Base-by-base conservation (phyloP, 2,888 invertebrate genomes). In the Carpatolechia fugitivella region DNA sequence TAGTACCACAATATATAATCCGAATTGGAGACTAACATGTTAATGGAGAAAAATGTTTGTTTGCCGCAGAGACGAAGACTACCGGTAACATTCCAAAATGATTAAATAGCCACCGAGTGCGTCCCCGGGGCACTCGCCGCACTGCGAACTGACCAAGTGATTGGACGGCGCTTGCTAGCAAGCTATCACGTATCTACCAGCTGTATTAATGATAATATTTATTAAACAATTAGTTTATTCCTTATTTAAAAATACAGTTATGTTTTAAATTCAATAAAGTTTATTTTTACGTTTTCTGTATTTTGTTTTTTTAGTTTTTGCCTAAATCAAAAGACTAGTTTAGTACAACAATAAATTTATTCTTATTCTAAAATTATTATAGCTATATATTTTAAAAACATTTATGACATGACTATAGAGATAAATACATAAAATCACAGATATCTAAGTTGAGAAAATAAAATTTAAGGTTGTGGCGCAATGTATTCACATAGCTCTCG, bases 21-120 rank as follows among this genome's bases (percentile, higher is more conserved):
- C 14, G 5, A 31, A 49, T 35, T n/a, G 7, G 35, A 40, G 66
- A 71, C 77, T 79, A 78, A 80, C 77, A 78, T 82, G 74, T 78
- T 82, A 79, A 82, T 72, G 60, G 62, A 71, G 68, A 67, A 76
- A 78, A 79, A 78, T 80, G 74, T 85, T 86, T 87, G 82, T 87
- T 86, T 88, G 85, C 84, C 72, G 72, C 88, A 87, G 88, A 88
- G 76, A 84, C 82, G 85, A 88, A 88, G 88, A 86, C 85, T 60
- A 69, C 86, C 71, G 79, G 83, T 85, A 88, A 85, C 85, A 86
- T 88, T 85, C 86, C 87, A 82, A 87, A 88, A 87, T 87, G 86
- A 87, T 84, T 72, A 76, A 75, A 52, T 60, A 44, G 54, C 62
- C 58, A 56, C 54, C 52, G 53, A 61, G 62, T 60, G 61, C 57